Evolutionary conservation across 2,888 invertebrate genomes (phyloP), one percentile per base, ranked within the genome.

Genomic region (Nudaria mundana): DNA sequence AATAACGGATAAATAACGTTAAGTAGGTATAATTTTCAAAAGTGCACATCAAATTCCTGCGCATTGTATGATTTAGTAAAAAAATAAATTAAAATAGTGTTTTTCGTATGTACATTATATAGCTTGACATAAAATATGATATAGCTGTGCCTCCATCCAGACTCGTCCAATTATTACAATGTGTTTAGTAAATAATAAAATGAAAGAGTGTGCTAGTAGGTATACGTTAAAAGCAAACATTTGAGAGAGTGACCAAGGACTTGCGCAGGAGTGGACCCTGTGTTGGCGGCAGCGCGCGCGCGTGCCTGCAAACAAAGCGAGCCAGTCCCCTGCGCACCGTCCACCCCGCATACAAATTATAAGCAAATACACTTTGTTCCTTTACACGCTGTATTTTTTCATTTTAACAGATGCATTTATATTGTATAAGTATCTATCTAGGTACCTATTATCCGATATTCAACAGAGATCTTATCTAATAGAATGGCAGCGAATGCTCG

Each of bases 281-380:
- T 49, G 56, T 57, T 64, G 60, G 58, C 56, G 53, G 63, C 56
- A 60, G 66, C 60, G 65, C 57, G 74, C 80, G 79, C 20, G n/a
- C 82, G 81, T 80, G 81, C 80, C 66, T 63, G 65, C 78, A 74
- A 79, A 81, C 81, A 81, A 81, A 77, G 77, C 63, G 52, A 53
- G 38, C 47, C 42, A 47, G 30, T 46, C 35, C 53, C 63, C 48
- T 58, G 38, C 34, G 14, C 54, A 12, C 40, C 54, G 37, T 30
- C 20, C 45, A 35, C 45, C 44, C 58, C 54, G 44, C 42, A 8
- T 25, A 66, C 72, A 70, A 72, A 71, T 67, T 76, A 71, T 69
- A 77, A 73, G 76, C 69, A 76, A 81, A 80, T 66, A 76, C 69
- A 75, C 75, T 72, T 71, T 71, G 71, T 72, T 69, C 69, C 66